Percentiles rank a stretch among this genome's conserved stretches.
Conservation (phyloP, 2,113 vertebrate genomes). For the Casuarius casuarius region DNA sequence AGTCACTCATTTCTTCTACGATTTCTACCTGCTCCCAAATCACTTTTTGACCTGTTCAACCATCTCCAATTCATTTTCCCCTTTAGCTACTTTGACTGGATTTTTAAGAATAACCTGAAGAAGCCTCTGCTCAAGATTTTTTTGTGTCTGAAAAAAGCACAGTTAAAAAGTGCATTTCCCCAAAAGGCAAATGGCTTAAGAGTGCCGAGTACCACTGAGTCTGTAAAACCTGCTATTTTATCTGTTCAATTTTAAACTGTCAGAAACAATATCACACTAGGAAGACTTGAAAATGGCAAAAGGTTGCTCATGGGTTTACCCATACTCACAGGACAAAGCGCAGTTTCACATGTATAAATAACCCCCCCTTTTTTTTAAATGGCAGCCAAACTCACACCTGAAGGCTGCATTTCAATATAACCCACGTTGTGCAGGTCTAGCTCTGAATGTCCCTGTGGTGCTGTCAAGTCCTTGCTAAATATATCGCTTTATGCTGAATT, state of each 20-base stretch:
- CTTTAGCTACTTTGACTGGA: background rate
- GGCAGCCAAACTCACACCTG: background rate
- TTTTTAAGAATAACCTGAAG: background rate
- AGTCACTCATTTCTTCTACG: background rate
- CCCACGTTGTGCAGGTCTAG: background rate
- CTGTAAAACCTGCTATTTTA: background rate
- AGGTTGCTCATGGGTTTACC: background rate
- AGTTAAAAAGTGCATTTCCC: background rate
- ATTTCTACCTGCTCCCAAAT: background rate
- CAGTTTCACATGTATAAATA: background rate
- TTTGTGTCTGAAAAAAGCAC: background rate
- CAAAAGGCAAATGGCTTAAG: background rate
- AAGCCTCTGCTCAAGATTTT: background rate
- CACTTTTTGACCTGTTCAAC: background rate
- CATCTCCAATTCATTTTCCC: background rate
- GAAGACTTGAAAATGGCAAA: background rate
- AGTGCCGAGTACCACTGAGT: background rate
- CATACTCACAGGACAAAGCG: background rate
- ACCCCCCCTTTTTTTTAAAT: background rate
- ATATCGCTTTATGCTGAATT: background rate
- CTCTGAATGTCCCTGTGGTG: background rate
- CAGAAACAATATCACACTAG: background rate
- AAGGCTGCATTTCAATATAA: background rate
- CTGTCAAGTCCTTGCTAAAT: background rate
- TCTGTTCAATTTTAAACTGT: background rate